phyloP scores from a whole-genome alignment of 2,113 vertebrate species.

The Trematomus loennbergii region DNA sequence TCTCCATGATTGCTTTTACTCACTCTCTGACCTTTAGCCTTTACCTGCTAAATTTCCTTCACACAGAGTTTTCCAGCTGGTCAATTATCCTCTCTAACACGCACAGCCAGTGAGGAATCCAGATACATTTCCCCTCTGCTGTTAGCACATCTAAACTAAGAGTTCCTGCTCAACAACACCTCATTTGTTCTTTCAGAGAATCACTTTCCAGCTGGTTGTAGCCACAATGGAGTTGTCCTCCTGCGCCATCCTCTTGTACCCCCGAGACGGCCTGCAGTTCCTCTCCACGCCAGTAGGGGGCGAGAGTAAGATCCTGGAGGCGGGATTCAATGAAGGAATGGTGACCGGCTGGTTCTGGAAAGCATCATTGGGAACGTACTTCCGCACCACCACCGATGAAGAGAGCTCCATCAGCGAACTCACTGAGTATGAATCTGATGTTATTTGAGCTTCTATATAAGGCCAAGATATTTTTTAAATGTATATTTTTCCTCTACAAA shows the following conservation, averaged over 20 bases:
- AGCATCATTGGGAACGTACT: constrained; percentile 80
- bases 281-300: constrained; percentile 82
- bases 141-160: too few relatives aligned
- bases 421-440: constrained; percentile 82
- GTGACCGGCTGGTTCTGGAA: constrained; percentile 80
- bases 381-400: constrained; percentile 81
- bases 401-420: constrained; percentile 86
- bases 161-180: background rate
- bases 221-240: constrained; percentile 85
- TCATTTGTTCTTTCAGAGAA: constrained; percentile 83
- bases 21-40: background rate
- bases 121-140: background rate
- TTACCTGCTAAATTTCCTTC: background rate
- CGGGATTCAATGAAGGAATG: constrained; percentile 89
- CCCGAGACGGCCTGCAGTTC: constrained; percentile 88
- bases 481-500: too few relatives aligned
- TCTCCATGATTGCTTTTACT: background rate
- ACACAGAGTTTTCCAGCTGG: background rate
- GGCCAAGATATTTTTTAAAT: too few relatives aligned
- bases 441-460: background rate
- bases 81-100: background rate
- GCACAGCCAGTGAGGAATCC: background rate
- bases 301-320: constrained; percentile 72
- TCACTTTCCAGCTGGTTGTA: constrained; percentile 93
- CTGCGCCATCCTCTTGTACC: constrained; percentile 93